Base-by-base conservation (phyloP, 1,140 invertebrate species). In the Cotesia vestalis region DNA sequence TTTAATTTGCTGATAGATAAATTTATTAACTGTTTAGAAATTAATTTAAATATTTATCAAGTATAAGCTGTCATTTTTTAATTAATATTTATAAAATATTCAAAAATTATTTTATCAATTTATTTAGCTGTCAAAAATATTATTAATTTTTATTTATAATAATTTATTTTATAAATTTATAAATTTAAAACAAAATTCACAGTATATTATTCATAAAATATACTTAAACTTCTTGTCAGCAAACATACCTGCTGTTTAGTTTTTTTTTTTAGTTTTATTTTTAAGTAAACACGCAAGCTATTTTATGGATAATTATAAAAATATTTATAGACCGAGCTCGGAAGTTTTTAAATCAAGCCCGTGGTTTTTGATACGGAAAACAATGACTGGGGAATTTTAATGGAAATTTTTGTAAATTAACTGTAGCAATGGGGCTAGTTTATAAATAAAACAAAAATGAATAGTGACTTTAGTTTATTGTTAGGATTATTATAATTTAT, bases 301-400 rank as follows among this genome's bases (percentile, higher is more conserved):
- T 71, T 71, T 71, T 64, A 71, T 71, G 62, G 69, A 71, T 71
- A 61, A 71, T 71, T 71, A 66, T 46, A 57, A 57, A 62, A 64
- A 64, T 71, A 71, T 71, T 71, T 71, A 71, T 71, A 71, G 69
- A 71, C 61, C 46, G n/a, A 12, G 35, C 9, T 20, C 4, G 46
- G 36, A 36, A 55, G 69, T 36, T 53, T 35, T 63, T 67, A 55
- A 55, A n/a, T 52, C 51, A 51, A 46, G 8, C 17, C 14, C 38
- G 17, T 51, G 51, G 17, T 66, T n/a, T 46, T 46, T 46, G 2
- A 46, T 9, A 46, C 11, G 40, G 2, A 8, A 46, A 46, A 46
- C 40, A 46, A 20, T 11, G 46, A 40, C 38, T 66, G 46, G 27
- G 27, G 27, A 27, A 27, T 27, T 66, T 66, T 66, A 20, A 51